Evolutionary conservation across 2,113 vertebrate genomes (phyloP), one percentile per base, ranked within the genome.

Genomic region (Garra rufa): DNA sequence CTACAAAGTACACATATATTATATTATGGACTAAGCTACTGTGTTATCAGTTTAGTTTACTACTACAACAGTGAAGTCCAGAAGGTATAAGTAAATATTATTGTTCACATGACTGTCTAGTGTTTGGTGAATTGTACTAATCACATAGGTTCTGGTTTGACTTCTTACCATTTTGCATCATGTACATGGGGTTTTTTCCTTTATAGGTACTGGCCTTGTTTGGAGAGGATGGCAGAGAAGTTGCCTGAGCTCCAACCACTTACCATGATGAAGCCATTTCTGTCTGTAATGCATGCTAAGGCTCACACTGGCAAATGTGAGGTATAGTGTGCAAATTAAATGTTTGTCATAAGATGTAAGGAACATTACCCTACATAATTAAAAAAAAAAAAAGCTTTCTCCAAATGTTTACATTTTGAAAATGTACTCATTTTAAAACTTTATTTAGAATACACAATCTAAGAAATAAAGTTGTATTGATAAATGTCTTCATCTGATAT

Each of bases 251-350:
- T 67, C 28, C 63, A 34, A 30, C 63, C 28, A 8, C 63, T 67
- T 8, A 67, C 63, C 28, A 19, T 2, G 28, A 67, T 67, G 63
- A 67, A 67, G 63, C 75, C 43, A 19, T 55, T 77, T 15, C 46
- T 55, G 2, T 43, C 44, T 24, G 52, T 77, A 55, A 77, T 55
- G 52, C 52, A 55, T 55, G 52, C 52, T 15, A 55, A 55, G 52
- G 52, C 52, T 55, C 52, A 55, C 75, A 77, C 75, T 77, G 75
- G 75, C 75, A 67, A 57, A 77, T 77, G 75, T 77, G 75, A 77
- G 75, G 75, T 76, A 76, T 46, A 76, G 73, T 76, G 13, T 65
- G 24, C 13, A 1, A 30, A 24, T 61, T 61, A 65, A 65, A 43
- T 43, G 61, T 65, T 65, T 65, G 59, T 26, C 21, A 57, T 15